These are phyloP conservation scores for Syrphus vitripennis DNA, from an alignment of 2,888 invertebrate genomes.

Conservation along the genomic window DNA sequence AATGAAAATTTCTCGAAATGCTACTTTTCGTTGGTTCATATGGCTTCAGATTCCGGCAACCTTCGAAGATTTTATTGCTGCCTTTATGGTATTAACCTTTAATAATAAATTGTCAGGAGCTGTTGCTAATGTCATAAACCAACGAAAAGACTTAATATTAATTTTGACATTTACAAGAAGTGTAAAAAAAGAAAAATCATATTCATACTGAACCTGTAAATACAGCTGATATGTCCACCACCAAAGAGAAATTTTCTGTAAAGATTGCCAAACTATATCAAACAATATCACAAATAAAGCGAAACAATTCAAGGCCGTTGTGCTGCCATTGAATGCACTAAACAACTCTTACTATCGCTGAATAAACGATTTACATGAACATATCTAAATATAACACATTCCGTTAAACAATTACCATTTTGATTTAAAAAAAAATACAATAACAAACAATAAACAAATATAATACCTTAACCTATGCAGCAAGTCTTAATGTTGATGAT, in stretches of 20 bases:
- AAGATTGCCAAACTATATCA: background rate
- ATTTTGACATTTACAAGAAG: too few species aligned
- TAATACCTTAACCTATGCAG: conserved; percentile 30
- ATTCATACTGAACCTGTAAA: too few species aligned
- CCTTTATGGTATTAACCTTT: too few species aligned
- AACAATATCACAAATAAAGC: conserved; percentile 11
- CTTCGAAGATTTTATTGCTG: too few species aligned
- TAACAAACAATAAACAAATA: conserved; percentile 1
- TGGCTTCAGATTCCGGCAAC: too few species aligned
- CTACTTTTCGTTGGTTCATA: too few species aligned
- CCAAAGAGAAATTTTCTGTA: background rate
- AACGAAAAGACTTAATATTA: too few species aligned
- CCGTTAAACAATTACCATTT: conserved; percentile 68
- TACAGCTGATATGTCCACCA: too few species aligned
- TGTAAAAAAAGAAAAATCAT: too few species aligned
- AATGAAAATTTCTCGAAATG: too few species aligned
- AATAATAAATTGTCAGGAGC: too few species aligned
- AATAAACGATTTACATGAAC: background rate
- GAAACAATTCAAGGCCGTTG: conserved; percentile 34
- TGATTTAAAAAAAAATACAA: conserved; percentile 21
- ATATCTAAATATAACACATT: conserved; percentile 29
- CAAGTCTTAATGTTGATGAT: conserved; percentile 50
- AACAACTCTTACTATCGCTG: background rate
- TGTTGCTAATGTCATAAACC: too few species aligned
- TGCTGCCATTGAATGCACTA: conserved; percentile 29